These are phyloP conservation scores for Kryptolebias ocellatus DNA, from an alignment of 2,797 vertebrate species.

Conservation along the genomic window DNA sequence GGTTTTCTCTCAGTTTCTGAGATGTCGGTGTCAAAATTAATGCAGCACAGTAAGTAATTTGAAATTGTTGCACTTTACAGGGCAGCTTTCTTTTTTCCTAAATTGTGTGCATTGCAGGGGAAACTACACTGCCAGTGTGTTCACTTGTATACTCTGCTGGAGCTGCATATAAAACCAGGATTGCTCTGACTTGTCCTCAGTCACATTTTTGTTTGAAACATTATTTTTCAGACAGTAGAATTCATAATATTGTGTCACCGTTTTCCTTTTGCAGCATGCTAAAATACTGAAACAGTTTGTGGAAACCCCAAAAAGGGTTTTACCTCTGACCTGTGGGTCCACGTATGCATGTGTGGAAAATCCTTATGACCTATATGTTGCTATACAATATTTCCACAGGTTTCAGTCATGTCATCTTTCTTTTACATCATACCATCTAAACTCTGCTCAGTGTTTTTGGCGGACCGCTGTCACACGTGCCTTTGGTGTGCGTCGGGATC, in stretches of 20 bases:
- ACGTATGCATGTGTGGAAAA: neutral
- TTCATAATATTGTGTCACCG: neutral
- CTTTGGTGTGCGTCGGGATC: constrained; percentile 52
- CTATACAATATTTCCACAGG: neutral
- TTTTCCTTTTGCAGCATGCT: no score
- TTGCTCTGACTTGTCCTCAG: neutral
- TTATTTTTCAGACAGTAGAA: constrained; percentile 8
- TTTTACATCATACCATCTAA: constrained; percentile 30
- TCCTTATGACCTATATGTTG: neutral
- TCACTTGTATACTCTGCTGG: neutral
- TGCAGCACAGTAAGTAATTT: neutral
- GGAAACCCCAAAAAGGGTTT: no score
- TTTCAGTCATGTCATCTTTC: constrained; percentile 16
- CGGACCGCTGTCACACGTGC: constrained; percentile 43
- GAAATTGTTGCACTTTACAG: neutral
- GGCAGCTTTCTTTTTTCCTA: neutral
- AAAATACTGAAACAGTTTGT: neutral
- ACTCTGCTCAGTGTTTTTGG: constrained; percentile 49
- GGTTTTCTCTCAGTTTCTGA: neutral
- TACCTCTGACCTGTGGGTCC: no score
- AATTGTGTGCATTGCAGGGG: neutral
- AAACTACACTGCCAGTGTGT: neutral
- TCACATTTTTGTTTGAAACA: constrained; percentile 7
- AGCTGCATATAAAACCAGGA: neutral
- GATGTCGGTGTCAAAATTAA: neutral